Conservation (phyloP, 2,797 vertebrate genomes). For the Pangasius djambal region DNA sequence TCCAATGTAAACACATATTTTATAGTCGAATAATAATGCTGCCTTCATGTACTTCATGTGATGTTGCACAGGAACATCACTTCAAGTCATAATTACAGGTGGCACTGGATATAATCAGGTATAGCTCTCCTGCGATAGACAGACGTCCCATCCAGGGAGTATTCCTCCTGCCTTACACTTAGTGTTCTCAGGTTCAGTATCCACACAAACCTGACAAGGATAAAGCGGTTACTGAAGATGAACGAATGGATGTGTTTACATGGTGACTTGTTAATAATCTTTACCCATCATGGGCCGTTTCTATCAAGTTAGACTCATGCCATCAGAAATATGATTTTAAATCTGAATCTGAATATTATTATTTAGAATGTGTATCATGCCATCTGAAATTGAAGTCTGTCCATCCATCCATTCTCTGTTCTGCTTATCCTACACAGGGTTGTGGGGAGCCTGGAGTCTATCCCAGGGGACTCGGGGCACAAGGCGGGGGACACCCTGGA, state of each 20-base stretch:
- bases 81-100: not conserved
- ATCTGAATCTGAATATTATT: not conserved
- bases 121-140: not conserved
- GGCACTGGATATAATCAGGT: not conserved
- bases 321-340: not conserved
- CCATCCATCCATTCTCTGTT: too few species aligned
- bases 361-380: not conserved
- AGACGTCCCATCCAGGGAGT: not conserved
- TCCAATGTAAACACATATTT: not conserved
- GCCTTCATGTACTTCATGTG: not conserved
- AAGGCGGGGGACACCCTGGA: too few species aligned
- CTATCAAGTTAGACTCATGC: not conserved
- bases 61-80: not conserved
- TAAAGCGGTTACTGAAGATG: not conserved
- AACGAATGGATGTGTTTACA: not conserved
- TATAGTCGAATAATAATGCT: not conserved
- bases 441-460: too few species aligned
- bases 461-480: too few species aligned
- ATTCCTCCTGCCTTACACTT: not conserved
- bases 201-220: not conserved
- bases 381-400: not conserved
- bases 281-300: not conserved
- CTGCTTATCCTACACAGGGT: too few species aligned
- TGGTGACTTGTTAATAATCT: not conserved
- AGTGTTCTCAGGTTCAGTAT: not conserved